Base-by-base conservation (phyloP, 2,797 vertebrate genomes). In the Pelochelys cantorii region DNA sequence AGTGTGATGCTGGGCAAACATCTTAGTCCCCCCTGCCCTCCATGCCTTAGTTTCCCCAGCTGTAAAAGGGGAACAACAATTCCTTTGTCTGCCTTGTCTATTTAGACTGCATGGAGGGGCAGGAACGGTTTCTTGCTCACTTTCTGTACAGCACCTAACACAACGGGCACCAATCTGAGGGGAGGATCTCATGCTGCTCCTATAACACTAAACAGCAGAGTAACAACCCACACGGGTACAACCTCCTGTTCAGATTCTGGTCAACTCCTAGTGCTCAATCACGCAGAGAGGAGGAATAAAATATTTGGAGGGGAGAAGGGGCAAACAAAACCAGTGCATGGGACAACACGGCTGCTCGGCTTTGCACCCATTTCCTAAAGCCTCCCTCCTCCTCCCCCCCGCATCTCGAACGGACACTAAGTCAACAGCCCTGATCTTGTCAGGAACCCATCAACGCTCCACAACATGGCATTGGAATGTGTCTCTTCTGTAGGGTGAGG, bases 391-490 rank as follows among this genome's bases (percentile, higher is more conserved):
- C 23, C 42, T 48, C 11, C 13, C 8, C 4, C 3, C 22, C 2
- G 13, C 71, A 77, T 52, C 74, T 7, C 8, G 7, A 14, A 77
- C 1, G 52, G 12, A 17, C 25, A 77, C 42, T 48, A 68, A 15
- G 22, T 27, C 31, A 22, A 56, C 12, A 42, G 34, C 55, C 13
- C 20, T 37, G 34, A 37, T 22, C n/a, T 22, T 23, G 68, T 71
- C 18, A 34, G 68, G 86, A 96, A 87, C 84, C 95, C 93, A 94
- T 89, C 92, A 91, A 1, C 9, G 62, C 85, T 80, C 68, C 17
- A 68, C 25, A 1, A 92, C 0, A 77, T 86, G 92, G 94, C 68
- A 37, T 23, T 11, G 11, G 34, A 71, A 37, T 22, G 34, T n/a
- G 87, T 11, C 22, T 25, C 31, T 78, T 22, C 74, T 17, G 15